Base-by-base conservation (phyloP, 2,797 vertebrate species). In the Pseudomugil gertrudae region DNA sequence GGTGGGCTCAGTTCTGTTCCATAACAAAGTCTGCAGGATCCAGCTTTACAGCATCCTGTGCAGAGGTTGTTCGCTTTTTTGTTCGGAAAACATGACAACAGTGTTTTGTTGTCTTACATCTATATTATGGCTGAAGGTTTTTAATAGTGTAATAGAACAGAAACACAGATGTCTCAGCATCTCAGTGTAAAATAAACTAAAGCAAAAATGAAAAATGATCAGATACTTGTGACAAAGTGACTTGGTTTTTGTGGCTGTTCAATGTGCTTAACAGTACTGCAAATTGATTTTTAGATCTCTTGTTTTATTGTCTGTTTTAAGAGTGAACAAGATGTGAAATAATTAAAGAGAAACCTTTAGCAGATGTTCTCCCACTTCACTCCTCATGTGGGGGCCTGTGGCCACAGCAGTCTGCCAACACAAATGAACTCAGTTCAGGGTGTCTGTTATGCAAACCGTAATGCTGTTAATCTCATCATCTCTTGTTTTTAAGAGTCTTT, bases 21-120 rank as follows among this genome's bases (percentile, higher is more conserved):
- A 72, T 69, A 87, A 67, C 70, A 91, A 87, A 89, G 84, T 19
- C 32, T 62, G 72, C 75, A 81, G 83, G 79, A 78, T 74, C 78
- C 83, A 80, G 62, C 62, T 69, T 82, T 40, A 45, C 64, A 77
- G 45, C 67, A 71, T 62, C 57, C 55, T 77, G 63, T 56, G 58
- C 36, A 56, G 33, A 59, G 30, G 50, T 50, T 23, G 21, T 11
- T 24, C 27, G 43, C 65, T 85, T 79, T 76, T 70, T 76, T 84
- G 82, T 78, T 84, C 80, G 43, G 11, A 43, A 50, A 45, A 79
- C 47, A 70, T 21, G 56, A 73, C 9, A 10, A 65, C 27, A 65
- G 70, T 75, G 79, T 86, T 67, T 58, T 80, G 66, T 78, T 52
- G 32, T 61, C 29, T 35, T 43, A 72, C 48, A 48, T 54, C 61